These are phyloP conservation scores for Uropetala carovei DNA, from an alignment of 2,888 invertebrate genomes.

Conservation along the genomic window DNA sequence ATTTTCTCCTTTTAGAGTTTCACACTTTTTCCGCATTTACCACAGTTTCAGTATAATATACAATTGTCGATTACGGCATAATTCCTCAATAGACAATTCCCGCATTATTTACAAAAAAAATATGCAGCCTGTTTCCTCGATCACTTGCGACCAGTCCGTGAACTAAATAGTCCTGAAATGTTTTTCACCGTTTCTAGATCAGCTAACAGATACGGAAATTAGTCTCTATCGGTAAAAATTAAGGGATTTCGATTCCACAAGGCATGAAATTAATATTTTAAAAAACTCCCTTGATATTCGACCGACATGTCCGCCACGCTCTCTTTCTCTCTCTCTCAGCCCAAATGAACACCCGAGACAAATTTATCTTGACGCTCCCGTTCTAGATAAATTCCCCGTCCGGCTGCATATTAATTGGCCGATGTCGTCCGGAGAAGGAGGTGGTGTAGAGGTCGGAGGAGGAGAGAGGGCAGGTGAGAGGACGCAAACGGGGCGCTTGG, in stretches of 20 bases:
- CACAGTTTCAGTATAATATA: no score
- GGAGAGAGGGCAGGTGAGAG: constrained; percentile 16
- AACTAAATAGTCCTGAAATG: no score
- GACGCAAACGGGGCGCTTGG: constrained; percentile 37
- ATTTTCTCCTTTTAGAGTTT: no score
- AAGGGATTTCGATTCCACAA: background rate
- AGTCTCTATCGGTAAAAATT: background rate
- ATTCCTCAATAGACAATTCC: no score
- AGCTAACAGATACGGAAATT: background rate
- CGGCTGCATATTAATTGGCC: constrained; percentile 59
- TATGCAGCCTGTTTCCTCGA: no score
- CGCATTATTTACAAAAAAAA: no score
- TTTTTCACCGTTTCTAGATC: no score
- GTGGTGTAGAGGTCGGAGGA: no score
- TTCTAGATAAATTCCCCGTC: constrained; percentile 56
- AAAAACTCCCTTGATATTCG: constrained; percentile 8
- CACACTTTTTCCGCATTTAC: no score
- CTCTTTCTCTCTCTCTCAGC: background rate
- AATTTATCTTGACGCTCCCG: constrained; percentile 51
- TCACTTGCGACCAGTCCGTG: no score
- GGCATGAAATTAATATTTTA: background rate
- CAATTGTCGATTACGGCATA: no score
- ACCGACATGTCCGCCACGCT: background rate
- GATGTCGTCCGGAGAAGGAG: constrained; percentile 24
- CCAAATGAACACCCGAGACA: constrained; percentile 26